Conservation (phyloP, 2,888 invertebrate species). For the Xestia sexstrigata region DNA sequence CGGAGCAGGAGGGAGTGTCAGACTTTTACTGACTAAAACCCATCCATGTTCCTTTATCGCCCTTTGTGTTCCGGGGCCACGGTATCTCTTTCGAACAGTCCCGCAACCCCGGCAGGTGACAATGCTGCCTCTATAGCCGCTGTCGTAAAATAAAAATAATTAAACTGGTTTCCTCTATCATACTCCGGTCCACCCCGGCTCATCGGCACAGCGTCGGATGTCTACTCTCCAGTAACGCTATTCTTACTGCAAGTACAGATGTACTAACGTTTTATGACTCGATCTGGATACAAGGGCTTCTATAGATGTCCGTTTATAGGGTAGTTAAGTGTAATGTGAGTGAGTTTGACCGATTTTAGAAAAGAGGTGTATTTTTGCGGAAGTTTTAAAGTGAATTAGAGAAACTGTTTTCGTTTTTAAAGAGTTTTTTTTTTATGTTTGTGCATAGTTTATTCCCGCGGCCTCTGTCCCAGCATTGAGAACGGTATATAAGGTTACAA, state of each 20-base stretch:
- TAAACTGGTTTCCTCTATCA: slow-evolving; percentile 16
- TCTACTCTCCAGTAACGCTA: slow-evolving; percentile 42
- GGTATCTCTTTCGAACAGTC: too few species aligned
- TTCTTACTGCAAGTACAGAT: slow-evolving; percentile 39
- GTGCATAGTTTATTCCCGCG: too few species aligned
- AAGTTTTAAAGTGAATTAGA: background rate
- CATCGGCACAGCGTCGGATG: slow-evolving; percentile 49
- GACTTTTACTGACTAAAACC: too few species aligned
- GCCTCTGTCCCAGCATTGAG: too few species aligned
- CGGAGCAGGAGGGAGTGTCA: too few species aligned
- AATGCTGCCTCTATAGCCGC: too few species aligned
- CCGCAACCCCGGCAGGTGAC: too few species aligned
- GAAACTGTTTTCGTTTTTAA: background rate
- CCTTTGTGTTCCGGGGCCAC: too few species aligned
- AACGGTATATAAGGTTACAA: too few species aligned
- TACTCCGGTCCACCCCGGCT: background rate
- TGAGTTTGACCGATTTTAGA: background rate
- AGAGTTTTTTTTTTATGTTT: too few species aligned
- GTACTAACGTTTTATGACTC: slow-evolving; percentile 47
- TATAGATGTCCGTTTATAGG: slow-evolving; percentile 1
- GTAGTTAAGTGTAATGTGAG: slow-evolving; percentile 6
- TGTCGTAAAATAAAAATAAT: too few species aligned
- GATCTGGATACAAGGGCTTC: background rate
- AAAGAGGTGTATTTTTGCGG: background rate
- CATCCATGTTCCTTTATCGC: too few species aligned